Conservation (phyloP, 2,113 vertebrate genomes). For the Xiphophorus maculatus region DNA sequence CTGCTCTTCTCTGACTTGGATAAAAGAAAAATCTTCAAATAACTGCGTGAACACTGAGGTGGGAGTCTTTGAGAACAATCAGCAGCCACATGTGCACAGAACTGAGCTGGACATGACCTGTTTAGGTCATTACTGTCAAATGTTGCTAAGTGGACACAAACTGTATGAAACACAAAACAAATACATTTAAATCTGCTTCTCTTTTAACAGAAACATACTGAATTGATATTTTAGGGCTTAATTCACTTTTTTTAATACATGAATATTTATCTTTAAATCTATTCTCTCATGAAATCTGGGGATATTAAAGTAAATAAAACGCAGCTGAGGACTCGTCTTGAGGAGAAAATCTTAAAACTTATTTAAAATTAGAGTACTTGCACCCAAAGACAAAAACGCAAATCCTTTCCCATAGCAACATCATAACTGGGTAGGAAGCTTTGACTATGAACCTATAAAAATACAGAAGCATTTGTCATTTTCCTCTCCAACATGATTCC, state of each 20-base stretch:
- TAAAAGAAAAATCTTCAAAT: no score
- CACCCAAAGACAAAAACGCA: slow-evolving; percentile 34
- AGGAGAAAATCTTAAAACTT: neutral
- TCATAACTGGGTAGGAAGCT: slow-evolving; percentile 30
- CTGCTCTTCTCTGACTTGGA: no score
- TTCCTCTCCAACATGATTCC: slow-evolving; percentile 7
- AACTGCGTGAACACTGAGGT: no score
- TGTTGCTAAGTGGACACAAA: no score
- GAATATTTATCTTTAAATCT: neutral
- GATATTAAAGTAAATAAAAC: neutral
- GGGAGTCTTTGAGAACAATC: no score
- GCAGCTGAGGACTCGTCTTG: neutral
- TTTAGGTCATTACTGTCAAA: no score
- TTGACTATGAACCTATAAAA: slow-evolving; percentile 34
- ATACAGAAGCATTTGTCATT: slow-evolving; percentile 57
- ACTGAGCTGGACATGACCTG: no score
- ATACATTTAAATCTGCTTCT: no score
- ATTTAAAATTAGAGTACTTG: no score
- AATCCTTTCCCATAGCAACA: slow-evolving; percentile 33
- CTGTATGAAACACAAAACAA: no score
- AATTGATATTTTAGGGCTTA: neutral
- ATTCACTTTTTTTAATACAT: neutral
- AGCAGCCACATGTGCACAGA: no score
- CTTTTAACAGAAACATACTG: neutral
- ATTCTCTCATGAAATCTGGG: no score